phyloP scores from a whole-genome alignment of 2,113 vertebrate species.

The Echinops telfairi region DNA sequence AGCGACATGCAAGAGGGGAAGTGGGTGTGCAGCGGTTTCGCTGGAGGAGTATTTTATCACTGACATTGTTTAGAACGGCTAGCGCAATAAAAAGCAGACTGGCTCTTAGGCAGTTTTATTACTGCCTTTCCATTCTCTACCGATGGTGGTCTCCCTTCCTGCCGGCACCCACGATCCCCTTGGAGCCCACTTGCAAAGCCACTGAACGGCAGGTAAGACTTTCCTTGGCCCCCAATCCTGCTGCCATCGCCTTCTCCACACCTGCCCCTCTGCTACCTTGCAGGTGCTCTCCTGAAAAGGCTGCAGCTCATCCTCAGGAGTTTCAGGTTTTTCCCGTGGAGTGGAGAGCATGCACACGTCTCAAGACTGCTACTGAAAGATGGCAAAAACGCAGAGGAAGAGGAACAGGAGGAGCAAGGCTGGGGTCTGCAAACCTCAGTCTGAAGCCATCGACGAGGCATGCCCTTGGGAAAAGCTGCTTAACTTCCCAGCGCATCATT shows the following conservation, averaged over 20 bases:
- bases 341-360: no score
- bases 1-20: neutral
- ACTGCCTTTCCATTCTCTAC: slow-evolving; percentile 3
- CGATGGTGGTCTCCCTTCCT: neutral
- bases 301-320: no score
- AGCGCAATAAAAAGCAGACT: neutral
- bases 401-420: neutral
- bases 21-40: neutral
- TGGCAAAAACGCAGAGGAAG: no score
- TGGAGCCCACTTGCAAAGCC: neutral
- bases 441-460: neutral
- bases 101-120: neutral
- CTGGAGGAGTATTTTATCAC: neutral
- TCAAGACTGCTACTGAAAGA: no score
- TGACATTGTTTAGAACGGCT: neutral
- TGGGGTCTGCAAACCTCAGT: neutral
- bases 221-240: neutral
- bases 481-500: neutral
- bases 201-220: neutral
- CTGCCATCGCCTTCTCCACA: no score
- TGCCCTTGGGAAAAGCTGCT: neutral
- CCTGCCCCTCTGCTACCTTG: no score
- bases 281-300: no score
- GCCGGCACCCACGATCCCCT: neutral
- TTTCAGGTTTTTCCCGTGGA: no score